Evolutionary conservation across 2,888 invertebrate genomes (phyloP).

Genomic region (Eretmocerus hayati): DNA sequence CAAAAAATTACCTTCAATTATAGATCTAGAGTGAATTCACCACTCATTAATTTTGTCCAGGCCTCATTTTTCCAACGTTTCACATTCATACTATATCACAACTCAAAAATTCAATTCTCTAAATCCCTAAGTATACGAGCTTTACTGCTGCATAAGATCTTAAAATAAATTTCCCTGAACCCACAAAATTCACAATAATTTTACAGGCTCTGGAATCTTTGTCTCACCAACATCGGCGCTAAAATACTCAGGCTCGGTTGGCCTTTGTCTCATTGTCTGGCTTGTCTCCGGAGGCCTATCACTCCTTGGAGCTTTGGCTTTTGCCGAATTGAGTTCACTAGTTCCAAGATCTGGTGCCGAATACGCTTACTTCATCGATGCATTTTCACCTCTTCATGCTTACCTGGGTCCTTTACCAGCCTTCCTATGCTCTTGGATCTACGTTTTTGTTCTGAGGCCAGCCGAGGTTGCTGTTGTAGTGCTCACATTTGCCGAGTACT

Average conservation of each 20-base stretch:
- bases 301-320: constrained; percentile 70
- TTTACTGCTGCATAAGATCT: no score
- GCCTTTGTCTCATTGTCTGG: constrained; percentile 73
- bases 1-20: no score
- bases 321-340: constrained; percentile 74
- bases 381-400: constrained; percentile 60
- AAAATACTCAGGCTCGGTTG: constrained; percentile 70
- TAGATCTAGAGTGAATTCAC: no score
- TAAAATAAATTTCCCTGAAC: no score
- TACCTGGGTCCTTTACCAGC: constrained; percentile 69
- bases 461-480: constrained; percentile 73
- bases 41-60: no score
- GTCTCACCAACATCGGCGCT: constrained; percentile 75
- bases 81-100: no score
- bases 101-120: no score
- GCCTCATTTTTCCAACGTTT: no score
- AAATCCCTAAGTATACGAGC: no score
- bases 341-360: constrained; percentile 75
- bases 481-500: constrained; percentile 70
- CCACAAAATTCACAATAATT: no score
- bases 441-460: constrained; percentile 66
- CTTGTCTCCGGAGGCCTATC: constrained; percentile 70
- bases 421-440: constrained; percentile 72
- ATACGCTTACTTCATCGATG: constrained; percentile 71
- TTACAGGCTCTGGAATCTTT: constrained; percentile 70